Evolutionary conservation across 2,888 invertebrate genomes (phyloP).

Genomic region (Drosophila picticornis): DNA sequence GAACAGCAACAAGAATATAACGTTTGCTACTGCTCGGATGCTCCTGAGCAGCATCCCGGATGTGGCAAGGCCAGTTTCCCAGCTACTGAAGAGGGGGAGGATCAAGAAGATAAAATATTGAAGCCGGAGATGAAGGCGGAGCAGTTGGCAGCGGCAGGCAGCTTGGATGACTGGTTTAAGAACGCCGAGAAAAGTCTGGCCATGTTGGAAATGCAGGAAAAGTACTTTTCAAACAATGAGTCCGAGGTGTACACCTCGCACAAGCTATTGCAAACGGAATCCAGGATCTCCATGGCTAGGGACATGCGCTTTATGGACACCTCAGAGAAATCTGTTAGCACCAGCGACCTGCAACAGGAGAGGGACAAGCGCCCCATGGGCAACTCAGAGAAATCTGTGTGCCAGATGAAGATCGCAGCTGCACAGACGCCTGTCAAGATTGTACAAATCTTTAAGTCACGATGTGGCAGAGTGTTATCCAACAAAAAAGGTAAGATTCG

Average conservation of each 20-base stretch:
- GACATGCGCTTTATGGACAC: constrained; percentile 16
- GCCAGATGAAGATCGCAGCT: neutral
- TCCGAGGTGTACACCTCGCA: neutral
- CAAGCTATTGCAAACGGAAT: constrained; percentile 30
- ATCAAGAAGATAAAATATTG: neutral
- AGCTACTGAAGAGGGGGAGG: constrained; percentile 24
- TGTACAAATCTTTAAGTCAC: constrained; percentile 8
- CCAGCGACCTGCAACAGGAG: constrained; percentile 7
- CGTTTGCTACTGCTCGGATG: too few species aligned
- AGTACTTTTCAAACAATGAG: neutral
- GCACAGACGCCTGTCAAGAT: constrained; percentile 6
- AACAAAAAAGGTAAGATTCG: constrained; percentile 16
- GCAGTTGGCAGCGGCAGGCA: neutral
- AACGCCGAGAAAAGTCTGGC: constrained; percentile 13
- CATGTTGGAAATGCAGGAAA: constrained; percentile 30
- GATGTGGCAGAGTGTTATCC: neutral
- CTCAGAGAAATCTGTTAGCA: constrained; percentile 35
- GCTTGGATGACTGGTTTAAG: constrained; percentile 40
- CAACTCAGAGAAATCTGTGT: neutral
- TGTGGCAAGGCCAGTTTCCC: constrained; percentile 19
- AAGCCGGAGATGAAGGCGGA: neutral
- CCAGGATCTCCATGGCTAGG: neutral
- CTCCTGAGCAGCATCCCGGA: neutral
- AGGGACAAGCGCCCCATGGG: accelerated
- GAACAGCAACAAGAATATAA: neutral